Evolutionary conservation across 2,888 invertebrate species (phyloP).

Genomic region (Andrena minutula): DNA sequence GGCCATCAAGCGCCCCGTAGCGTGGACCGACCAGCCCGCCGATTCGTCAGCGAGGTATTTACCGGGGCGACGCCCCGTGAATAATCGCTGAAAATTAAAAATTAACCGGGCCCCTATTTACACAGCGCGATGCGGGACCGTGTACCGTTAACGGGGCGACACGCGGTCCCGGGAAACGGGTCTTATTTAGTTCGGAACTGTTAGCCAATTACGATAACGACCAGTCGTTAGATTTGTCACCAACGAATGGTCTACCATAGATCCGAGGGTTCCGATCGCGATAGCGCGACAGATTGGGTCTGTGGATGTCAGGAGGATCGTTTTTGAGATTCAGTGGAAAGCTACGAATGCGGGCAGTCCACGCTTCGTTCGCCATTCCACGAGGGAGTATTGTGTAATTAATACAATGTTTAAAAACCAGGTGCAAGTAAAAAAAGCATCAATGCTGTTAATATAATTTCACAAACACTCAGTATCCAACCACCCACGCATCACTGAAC

Average conservation of each 20-base stretch:
- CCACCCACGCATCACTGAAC: neutral
- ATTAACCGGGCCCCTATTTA: slow-evolving; percentile 55
- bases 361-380: too few species aligned
- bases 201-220: slow-evolving; percentile 67
- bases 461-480: too few species aligned
- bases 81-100: slow-evolving; percentile 78
- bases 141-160: slow-evolving; percentile 50
- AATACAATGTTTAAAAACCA: too few species aligned
- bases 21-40: slow-evolving; percentile 37
- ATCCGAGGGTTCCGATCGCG: slow-evolving; percentile 32
- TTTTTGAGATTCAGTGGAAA: neutral
- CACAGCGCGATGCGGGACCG: slow-evolving; percentile 40
- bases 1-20: slow-evolving; percentile 42
- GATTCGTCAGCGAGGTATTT: slow-evolving; percentile 68
- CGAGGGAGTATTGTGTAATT: too few species aligned
- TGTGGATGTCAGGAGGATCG: slow-evolving; percentile 22
- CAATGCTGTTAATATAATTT: neutral
- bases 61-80: slow-evolving; percentile 70
- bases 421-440: neutral
- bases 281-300: slow-evolving; percentile 42
- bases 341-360: too few species aligned
- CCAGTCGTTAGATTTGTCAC: slow-evolving; percentile 57
- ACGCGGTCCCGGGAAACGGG: slow-evolving; percentile 29
- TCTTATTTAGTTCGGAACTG: slow-evolving; percentile 11
- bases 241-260: slow-evolving; percentile 5